phyloP scores from a whole-genome alignment of 1,140 invertebrate species.

The Thaumatotibia leucotreta region DNA sequence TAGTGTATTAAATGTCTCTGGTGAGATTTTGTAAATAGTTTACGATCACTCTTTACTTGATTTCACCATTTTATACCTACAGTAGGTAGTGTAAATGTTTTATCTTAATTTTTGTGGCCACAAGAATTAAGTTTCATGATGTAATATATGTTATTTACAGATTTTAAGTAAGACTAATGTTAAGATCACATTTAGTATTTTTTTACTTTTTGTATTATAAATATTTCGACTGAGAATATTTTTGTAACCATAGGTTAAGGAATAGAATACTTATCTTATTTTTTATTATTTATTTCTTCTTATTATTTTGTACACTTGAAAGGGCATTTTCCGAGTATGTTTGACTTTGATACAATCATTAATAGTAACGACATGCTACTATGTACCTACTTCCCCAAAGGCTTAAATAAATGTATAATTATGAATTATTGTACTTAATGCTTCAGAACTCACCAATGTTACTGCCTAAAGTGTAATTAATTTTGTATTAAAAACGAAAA shows the following conservation, averaged over 20 bases:
- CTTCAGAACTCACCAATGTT: background rate
- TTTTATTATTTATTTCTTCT: slow-evolving; percentile 20
- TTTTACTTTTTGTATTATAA: slow-evolving; percentile 42
- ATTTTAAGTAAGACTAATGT: slow-evolving; percentile 15
- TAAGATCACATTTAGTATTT: slow-evolving; percentile 24
- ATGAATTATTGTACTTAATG: background rate
- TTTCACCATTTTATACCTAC: slow-evolving; percentile 46
- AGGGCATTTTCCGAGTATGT: slow-evolving; percentile 12
- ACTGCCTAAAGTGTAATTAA: slow-evolving; percentile 10
- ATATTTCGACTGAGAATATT: slow-evolving; percentile 39
- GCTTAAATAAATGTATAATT: background rate
- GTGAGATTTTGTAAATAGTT: slow-evolving; percentile 64
- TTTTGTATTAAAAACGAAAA: slow-evolving; percentile 11
- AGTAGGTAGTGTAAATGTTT: slow-evolving; percentile 23
- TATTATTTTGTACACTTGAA: slow-evolving; percentile 14
- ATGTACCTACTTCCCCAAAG: slow-evolving; percentile 4
- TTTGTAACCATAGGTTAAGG: slow-evolving; percentile 20
- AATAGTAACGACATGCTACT: slow-evolving; percentile 1
- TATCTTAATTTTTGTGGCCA: slow-evolving; percentile 47
- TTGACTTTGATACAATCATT: background rate
- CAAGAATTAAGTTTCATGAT: slow-evolving; percentile 27
- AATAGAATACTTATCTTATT: slow-evolving; percentile 17
- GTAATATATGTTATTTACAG: slow-evolving; percentile 23
- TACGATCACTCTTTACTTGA: slow-evolving; percentile 50
- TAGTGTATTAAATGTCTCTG: slow-evolving; percentile 21